A percentile compares a stretch with the other conserved stretches of the same genome.
phyloP scores from a whole-genome alignment of 2,888 invertebrate species.

The Tinea trinotella region DNA sequence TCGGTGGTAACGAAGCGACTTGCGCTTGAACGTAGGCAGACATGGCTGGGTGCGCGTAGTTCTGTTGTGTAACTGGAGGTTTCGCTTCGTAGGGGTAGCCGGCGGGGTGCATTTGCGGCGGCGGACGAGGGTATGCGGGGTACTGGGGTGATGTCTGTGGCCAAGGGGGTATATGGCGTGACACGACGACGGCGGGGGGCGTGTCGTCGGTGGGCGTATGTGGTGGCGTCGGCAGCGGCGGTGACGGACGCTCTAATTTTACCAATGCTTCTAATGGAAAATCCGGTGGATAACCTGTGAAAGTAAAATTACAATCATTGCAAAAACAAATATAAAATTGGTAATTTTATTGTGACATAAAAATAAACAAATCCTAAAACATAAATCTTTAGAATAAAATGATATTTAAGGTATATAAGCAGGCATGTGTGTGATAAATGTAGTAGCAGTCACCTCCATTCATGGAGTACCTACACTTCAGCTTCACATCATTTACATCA shows the following conservation, averaged over 20 bases:
- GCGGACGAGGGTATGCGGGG: constrained; percentile 33
- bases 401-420: no score
- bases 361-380: no score
- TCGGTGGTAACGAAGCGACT: constrained; percentile 58
- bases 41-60: constrained; percentile 52
- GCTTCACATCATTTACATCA: no score
- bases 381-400: no score
- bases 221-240: constrained; percentile 79
- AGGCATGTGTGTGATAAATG: no score
- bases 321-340: no score
- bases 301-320: not conserved
- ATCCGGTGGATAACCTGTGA: constrained; percentile 71
- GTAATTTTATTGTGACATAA: no score
- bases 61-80: constrained; percentile 33
- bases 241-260: constrained; percentile 73
- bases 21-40: constrained; percentile 61
- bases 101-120: constrained; percentile 48
- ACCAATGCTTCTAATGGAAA: constrained; percentile 72
- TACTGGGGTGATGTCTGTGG: constrained; percentile 53
- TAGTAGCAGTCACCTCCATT: no score
- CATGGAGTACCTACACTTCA: no score
- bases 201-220: constrained; percentile 79
- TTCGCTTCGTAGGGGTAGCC: constrained; percentile 50
- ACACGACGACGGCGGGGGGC: constrained; percentile 61
- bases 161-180: constrained; percentile 46